Evolutionary conservation across 2,113 vertebrate genomes (phyloP).

Genomic region (Nematolebias whitei): DNA sequence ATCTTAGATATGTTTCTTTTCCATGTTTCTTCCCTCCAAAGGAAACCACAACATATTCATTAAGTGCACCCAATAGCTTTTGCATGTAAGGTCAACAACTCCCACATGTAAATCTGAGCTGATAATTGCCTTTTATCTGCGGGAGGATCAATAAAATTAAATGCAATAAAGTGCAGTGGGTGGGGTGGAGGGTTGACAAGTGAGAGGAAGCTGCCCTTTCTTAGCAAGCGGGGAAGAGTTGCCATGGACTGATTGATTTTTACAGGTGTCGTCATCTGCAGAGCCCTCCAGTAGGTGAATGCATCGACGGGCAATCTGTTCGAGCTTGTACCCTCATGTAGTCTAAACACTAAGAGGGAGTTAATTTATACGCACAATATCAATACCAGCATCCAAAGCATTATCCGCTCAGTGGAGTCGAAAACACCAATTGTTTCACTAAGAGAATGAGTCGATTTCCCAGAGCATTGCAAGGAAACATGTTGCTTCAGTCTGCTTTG

Average conservation of each 20-base stretch:
- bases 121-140: slow-evolving; percentile 90
- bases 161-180: slow-evolving; percentile 80
- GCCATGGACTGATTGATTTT: slow-evolving; percentile 55
- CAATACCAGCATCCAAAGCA: slow-evolving; percentile 71
- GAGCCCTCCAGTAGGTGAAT: slow-evolving; percentile 56
- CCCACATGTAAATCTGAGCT: slow-evolving; percentile 90
- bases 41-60: slow-evolving; percentile 86
- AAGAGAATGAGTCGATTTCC: slow-evolving; percentile 45
- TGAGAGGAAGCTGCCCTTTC: slow-evolving; percentile 67
- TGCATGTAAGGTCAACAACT: slow-evolving; percentile 88
- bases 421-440: slow-evolving; percentile 75
- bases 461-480: slow-evolving; percentile 23
- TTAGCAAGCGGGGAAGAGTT: slow-evolving; percentile 65
- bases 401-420: slow-evolving; percentile 72
- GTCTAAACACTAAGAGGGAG: slow-evolving; percentile 50
- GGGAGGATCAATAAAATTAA: slow-evolving; percentile 89
- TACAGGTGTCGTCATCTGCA: slow-evolving; percentile 62
- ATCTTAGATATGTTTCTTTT: slow-evolving; percentile 1
- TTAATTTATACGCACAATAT: slow-evolving; percentile 72
- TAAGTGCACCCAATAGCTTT: slow-evolving; percentile 88
- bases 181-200: slow-evolving; percentile 31
- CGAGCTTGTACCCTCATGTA: slow-evolving; percentile 54
- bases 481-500: slow-evolving; percentile 19
- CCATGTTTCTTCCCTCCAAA: slow-evolving; percentile 47
- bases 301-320: slow-evolving; percentile 49